Conservation (phyloP, 2,113 vertebrate genomes). For the Patagioenas fasciata region DNA sequence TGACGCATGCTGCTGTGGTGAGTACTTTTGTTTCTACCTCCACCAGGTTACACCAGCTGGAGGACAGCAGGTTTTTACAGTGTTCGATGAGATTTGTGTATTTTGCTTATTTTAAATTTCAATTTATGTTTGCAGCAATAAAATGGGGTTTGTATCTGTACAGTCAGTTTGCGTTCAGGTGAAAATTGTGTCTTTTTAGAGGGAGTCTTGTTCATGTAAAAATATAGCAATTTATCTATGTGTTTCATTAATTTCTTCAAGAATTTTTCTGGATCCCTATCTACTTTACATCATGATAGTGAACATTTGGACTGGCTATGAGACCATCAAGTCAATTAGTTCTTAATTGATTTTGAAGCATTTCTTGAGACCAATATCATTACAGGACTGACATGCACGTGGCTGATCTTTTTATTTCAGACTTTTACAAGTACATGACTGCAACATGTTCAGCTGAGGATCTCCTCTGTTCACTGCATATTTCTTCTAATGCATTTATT, state of each 20-base stretch:
- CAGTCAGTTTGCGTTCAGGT: not conserved
- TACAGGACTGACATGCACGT: not conserved
- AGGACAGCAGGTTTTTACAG: not conserved
- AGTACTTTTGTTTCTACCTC: not conserved
- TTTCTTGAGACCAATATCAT: not conserved
- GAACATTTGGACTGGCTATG: not conserved
- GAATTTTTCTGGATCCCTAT: not conserved
- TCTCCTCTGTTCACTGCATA: not conserved
- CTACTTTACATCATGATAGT: not conserved
- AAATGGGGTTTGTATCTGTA: not conserved
- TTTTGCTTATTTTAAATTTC: not conserved
- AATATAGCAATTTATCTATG: not conserved
- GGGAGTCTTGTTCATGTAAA: not conserved
- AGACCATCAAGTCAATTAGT: not conserved
- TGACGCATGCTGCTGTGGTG: not conserved
- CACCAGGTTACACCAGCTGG: not conserved
- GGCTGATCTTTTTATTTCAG: not conserved
- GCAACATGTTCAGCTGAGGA: not conserved
- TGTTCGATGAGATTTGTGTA: not conserved
- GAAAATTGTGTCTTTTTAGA: not conserved
- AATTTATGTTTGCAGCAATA: not conserved
- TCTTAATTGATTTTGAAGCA: not conserved
- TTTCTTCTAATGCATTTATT: not conserved
- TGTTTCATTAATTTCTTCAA: not conserved
- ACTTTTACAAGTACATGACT: not conserved